phyloP scores from a whole-genome alignment of 2,113 vertebrate species.

The Bucco capensis region DNA sequence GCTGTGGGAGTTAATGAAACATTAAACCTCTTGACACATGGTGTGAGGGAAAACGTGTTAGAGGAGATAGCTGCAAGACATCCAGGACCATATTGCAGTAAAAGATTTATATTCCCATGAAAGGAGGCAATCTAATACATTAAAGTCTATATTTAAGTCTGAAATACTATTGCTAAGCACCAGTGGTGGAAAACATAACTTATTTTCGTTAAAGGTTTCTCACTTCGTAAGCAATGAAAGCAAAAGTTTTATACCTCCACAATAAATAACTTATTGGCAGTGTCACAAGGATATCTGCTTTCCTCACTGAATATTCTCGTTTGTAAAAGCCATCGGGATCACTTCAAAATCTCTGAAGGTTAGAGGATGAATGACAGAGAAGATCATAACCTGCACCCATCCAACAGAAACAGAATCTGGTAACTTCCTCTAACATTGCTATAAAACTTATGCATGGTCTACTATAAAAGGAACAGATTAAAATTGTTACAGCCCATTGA shows the following conservation, averaged over 20 bases:
- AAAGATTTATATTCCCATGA: conserved; percentile 54
- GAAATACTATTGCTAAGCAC: conserved; percentile 52
- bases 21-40: conserved; percentile 64
- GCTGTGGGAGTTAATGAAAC: conserved; percentile 60
- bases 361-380: neutral
- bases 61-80: conserved; percentile 64
- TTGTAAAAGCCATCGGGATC: neutral
- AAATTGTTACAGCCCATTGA: neutral
- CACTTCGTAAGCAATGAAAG: conserved; percentile 12
- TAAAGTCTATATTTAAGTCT: conserved; percentile 49
- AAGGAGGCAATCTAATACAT: conserved; percentile 49
- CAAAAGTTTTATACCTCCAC: conserved; percentile 22
- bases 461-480: neutral
- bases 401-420: neutral
- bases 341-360: neutral
- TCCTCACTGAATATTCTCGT: neutral
- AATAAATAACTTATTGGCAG: neutral
- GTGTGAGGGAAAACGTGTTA: conserved; percentile 53
- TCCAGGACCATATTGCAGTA: conserved; percentile 50
- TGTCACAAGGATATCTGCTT: neutral
- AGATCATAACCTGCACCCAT: neutral
- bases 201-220: conserved; percentile 50
- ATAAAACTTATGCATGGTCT: neutral
- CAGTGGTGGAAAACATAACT: conserved; percentile 29
- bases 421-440: neutral